These are phyloP conservation scores for Chironomus tentans DNA, from an alignment of 2,888 invertebrate genomes.

Conservation along the genomic window DNA sequence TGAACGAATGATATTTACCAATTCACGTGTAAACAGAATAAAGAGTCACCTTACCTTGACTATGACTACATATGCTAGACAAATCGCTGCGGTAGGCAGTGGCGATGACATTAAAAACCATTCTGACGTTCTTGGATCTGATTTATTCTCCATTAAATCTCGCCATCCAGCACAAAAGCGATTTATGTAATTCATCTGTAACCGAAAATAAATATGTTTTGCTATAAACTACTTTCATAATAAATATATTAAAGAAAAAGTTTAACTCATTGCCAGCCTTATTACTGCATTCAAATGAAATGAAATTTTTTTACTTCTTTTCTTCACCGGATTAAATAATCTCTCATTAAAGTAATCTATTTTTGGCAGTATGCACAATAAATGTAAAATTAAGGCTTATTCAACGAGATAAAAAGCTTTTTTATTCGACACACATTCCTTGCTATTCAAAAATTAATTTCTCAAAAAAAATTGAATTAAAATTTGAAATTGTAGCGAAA, in stretches of 20 bases:
- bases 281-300: not conserved
- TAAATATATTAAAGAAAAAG: not conserved
- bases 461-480: not conserved
- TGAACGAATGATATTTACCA: not conserved
- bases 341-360: not conserved
- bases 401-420: not conserved
- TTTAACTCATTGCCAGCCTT: not conserved
- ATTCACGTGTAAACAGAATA: not conserved
- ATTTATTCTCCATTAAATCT: slow-evolving; percentile 76
- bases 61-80: slow-evolving; percentile 63
- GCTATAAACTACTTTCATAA: not conserved
- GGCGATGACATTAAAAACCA: slow-evolving; percentile 79
- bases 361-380: not conserved
- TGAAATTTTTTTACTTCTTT: not conserved
- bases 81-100: slow-evolving; percentile 65
- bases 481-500: not conserved
- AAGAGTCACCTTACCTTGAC: slow-evolving; percentile 49
- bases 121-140: slow-evolving; percentile 69
- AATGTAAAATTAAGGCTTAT: not conserved
- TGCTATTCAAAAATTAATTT: not conserved
- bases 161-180: slow-evolving; percentile 42
- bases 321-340: not conserved
- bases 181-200: slow-evolving; percentile 36
- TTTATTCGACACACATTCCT: not conserved
- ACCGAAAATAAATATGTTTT: slow-evolving; percentile 29